Base-by-base conservation (phyloP, 2,888 invertebrate genomes). In the Microplitis manilae region DNA sequence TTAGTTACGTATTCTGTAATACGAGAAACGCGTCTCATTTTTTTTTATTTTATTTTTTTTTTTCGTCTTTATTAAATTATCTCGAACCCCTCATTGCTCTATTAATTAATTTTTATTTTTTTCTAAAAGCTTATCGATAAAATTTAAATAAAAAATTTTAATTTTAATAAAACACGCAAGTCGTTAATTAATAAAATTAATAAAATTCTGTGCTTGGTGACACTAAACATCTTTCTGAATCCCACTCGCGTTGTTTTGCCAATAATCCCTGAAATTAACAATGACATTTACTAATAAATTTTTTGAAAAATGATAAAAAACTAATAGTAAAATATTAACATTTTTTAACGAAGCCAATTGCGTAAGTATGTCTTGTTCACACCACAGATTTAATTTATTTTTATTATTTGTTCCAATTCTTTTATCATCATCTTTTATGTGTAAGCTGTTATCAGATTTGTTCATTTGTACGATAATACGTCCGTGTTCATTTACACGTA, bases 241-340 rank as follows among this genome's bases (percentile, higher is more conserved):
- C 91, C 92, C 92, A 93, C 81, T 92, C 91, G 82, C 91, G 90
- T 81, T 92, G 91, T 84, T 92, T 92, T 84, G 91, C 85, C 74
- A 91, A 82, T 38, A 92, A 88, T 60, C 91, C 92, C 89, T 91
- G 81, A 6, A 83, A 85, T 70, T 60, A 30, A 30, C 4, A 30
- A 30, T 30, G 30, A 4, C 30, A 30, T 30, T 30, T 30, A 30
- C 2, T 30, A 2, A 30, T 2, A 30, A 30, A 30, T 4, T n/a
- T 50, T 50, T 9, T 20, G 17, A n/a, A 1, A 8, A 6, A 70
- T n/a, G 40, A 9, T 15, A 40, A 40, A 20, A 6, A 30, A 61
- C 9, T 15, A 7, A 50, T 20, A 9, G 30, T 41, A 50, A 41
- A 15, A 50, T 41, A 82, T 84, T 72, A 79, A 90, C 90, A 72